These are phyloP conservation scores for Butorides virescens DNA, from an alignment of 2,113 vertebrate genomes.

Conservation along the genomic window DNA sequence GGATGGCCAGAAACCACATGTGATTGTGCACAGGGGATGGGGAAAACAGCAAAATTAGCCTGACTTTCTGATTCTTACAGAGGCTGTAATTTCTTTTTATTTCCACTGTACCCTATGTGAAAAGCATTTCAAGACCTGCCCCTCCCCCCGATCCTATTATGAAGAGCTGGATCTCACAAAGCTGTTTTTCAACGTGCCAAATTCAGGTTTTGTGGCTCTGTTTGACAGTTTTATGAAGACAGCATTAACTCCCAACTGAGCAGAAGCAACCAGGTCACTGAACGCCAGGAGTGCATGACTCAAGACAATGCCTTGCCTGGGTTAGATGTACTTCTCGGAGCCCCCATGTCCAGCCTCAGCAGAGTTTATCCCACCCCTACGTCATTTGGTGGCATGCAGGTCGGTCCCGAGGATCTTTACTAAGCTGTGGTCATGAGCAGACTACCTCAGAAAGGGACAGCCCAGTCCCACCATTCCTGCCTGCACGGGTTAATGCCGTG, in stretches of 20 bases:
- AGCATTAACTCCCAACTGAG: neutral
- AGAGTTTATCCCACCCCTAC: neutral
- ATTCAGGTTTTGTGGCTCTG: neutral
- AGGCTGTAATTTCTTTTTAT: neutral
- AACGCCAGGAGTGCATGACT: neutral
- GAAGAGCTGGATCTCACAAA: neutral
- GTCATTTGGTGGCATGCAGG: neutral
- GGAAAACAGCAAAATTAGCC: neutral
- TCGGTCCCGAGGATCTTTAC: neutral
- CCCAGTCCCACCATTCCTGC: neutral
- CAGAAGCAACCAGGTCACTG: neutral
- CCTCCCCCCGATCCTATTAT: neutral
- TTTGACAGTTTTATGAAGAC: neutral
- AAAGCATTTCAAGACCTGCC: neutral
- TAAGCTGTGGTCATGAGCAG: neutral
- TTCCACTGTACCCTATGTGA: neutral
- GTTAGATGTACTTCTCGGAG: fast-evolving
- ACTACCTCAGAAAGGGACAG: neutral
- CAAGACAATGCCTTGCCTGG: neutral
- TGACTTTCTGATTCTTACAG: neutral
- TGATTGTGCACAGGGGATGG: neutral
- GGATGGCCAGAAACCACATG: neutral
- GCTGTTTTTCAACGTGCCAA: neutral
- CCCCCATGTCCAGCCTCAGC: neutral
- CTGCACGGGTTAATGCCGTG: fast-evolving